phyloP scores from a whole-genome alignment of 2,113 vertebrate species.

The Xenopus borealis region DNA sequence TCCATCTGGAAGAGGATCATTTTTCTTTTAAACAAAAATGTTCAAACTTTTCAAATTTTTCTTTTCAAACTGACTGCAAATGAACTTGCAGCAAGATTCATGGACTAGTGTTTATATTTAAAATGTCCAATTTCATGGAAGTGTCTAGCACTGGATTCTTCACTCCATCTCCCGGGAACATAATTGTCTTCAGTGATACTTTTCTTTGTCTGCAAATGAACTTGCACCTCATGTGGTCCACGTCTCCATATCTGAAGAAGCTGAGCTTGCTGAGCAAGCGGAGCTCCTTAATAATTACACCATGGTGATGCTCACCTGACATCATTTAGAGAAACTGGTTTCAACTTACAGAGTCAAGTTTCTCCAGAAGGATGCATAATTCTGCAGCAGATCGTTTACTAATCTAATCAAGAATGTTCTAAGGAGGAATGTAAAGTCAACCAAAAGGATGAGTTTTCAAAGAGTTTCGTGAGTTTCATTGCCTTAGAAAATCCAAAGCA shows the following conservation, averaged over 20 bases:
- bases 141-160: too few species aligned
- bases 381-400: neutral
- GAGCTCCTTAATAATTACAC: conserved; percentile 54
- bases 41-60: too few species aligned
- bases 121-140: too few species aligned
- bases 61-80: conserved; percentile 13
- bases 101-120: too few species aligned
- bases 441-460: conserved; percentile 56
- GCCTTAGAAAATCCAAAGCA: neutral
- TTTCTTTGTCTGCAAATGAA: conserved; percentile 42
- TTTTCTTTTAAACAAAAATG: conserved; percentile 52
- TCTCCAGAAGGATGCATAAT: conserved; percentile 53
- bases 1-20: conserved; percentile 63
- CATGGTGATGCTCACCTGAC: conserved; percentile 61
- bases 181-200: too few species aligned
- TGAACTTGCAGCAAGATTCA: conserved; percentile 53
- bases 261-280: conserved; percentile 31
- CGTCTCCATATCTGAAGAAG: conserved; percentile 41
- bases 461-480: conserved; percentile 56
- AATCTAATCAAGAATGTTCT: neutral
- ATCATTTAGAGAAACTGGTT: conserved; percentile 58
- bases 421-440: neutral
- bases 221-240: conserved; percentile 49
- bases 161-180: too few species aligned
- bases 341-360: conserved; percentile 65